phyloP scores from a whole-genome alignment of 2,888 invertebrate species.

The Loripinus fragilis region DNA sequence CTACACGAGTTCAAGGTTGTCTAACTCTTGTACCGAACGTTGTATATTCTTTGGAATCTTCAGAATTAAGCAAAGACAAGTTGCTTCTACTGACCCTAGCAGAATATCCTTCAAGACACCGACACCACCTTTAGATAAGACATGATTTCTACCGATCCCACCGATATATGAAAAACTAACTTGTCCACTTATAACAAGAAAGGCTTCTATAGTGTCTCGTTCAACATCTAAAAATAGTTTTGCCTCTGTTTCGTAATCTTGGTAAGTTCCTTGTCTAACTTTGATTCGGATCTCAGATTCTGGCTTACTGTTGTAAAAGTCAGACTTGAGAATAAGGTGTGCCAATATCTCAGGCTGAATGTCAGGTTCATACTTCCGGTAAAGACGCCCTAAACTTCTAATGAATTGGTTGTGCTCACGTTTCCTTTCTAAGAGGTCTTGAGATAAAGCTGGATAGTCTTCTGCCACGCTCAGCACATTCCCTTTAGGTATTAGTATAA shows the following conservation, averaged over 20 bases:
- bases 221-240: constrained; percentile 3
- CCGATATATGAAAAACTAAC: neutral
- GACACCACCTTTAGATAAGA: neutral
- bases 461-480: constrained; percentile 12
- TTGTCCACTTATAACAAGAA: constrained; percentile 7
- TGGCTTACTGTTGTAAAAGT: neutral
- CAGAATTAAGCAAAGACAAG: neutral
- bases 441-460: neutral
- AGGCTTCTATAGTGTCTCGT: neutral
- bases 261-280: constrained; percentile 5
- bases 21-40: neutral
- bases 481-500: constrained; percentile 26
- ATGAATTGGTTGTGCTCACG: neutral
- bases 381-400: neutral
- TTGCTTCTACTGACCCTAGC: neutral
- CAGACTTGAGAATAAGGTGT: neutral
- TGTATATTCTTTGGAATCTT: neutral
- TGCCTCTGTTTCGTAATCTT: constrained; percentile 8
- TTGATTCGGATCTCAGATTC: neutral
- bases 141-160: neutral
- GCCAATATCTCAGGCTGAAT: constrained; percentile 21
- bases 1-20: neutral
- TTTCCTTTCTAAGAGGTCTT: neutral
- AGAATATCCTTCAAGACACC: neutral
- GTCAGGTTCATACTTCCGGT: constrained; percentile 22